Evolutionary conservation across 1,140 invertebrate genomes (phyloP).

Genomic region (Oncopeltus fasciatus): DNA sequence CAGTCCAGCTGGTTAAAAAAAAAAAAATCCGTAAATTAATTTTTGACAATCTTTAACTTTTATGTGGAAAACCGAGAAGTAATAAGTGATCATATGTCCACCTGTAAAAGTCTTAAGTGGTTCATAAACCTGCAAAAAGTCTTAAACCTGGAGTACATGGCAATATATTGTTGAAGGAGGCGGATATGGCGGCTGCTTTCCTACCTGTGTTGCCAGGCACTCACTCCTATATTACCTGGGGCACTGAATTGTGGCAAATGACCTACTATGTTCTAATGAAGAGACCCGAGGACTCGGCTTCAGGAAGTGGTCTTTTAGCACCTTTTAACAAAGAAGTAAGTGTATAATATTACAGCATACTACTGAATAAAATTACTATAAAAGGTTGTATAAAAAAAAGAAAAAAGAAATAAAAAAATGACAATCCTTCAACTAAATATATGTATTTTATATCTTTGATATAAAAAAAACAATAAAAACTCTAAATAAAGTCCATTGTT

Average conservation of each 20-base stretch:
- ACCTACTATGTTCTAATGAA: slow-evolving; percentile 63
- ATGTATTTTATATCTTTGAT: too few relatives aligned
- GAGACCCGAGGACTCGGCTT: slow-evolving; percentile 59
- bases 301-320: slow-evolving; percentile 65
- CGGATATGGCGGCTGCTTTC: slow-evolving; percentile 60
- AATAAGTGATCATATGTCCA: neutral
- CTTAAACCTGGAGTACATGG: neutral
- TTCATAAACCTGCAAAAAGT: neutral
- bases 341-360: too few relatives aligned
- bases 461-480: too few relatives aligned
- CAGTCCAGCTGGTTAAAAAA: neutral
- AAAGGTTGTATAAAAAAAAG: too few relatives aligned
- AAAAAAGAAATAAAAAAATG: too few relatives aligned
- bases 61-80: neutral
- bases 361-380: too few relatives aligned
- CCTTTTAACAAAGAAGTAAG: slow-evolving; percentile 54
- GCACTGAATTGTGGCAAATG: slow-evolving; percentile 50
- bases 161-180: slow-evolving; percentile 39
- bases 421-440: too few relatives aligned
- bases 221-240: slow-evolving; percentile 41
- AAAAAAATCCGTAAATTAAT: neutral
- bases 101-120: neutral
- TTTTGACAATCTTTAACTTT: neutral
- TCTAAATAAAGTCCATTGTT: too few relatives aligned
- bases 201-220: slow-evolving; percentile 49